Percentiles rank a stretch among this genome's conserved stretches.
phyloP scores from a whole-genome alignment of 1,140 invertebrate genomes.

The Neoseiulus cucumeris region DNA sequence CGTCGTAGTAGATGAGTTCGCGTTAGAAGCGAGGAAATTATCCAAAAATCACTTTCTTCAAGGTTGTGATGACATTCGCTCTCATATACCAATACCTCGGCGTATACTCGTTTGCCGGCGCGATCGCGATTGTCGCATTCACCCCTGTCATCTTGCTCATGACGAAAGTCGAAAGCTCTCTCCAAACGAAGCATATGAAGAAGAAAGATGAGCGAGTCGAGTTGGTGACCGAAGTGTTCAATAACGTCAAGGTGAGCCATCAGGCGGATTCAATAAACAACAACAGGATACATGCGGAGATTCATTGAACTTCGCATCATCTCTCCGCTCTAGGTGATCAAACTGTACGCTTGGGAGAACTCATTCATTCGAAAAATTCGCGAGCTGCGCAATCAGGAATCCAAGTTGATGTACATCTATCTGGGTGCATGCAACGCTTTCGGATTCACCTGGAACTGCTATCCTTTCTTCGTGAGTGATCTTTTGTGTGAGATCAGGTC shows the following conservation, averaged over 20 bases:
- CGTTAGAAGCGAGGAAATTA: too few relatives aligned
- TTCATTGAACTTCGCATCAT: background rate
- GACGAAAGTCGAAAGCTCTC: background rate
- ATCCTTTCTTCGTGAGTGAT: background rate
- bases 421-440: background rate
- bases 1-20: too few relatives aligned
- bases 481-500: too few relatives aligned
- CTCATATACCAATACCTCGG: slow-evolving; percentile 7
- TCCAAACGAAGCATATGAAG: slow-evolving; percentile 1
- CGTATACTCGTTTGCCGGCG: background rate
- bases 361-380: slow-evolving; percentile 37
- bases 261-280: background rate
- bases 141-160: background rate
- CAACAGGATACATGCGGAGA: background rate
- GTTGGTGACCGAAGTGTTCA: background rate
- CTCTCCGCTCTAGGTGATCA: too few relatives aligned
- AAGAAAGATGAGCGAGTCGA: background rate
- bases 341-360: slow-evolving; percentile 77
- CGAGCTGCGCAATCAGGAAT: background rate
- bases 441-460: slow-evolving; percentile 1
- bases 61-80: background rate
- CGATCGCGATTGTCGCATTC: background rate
- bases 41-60: background rate
- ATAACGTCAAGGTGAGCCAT: background rate
- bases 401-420: background rate